These are phyloP conservation scores for Stegostoma tigrinum DNA, from an alignment of 2,113 vertebrate genomes.

Conservation along the genomic window DNA sequence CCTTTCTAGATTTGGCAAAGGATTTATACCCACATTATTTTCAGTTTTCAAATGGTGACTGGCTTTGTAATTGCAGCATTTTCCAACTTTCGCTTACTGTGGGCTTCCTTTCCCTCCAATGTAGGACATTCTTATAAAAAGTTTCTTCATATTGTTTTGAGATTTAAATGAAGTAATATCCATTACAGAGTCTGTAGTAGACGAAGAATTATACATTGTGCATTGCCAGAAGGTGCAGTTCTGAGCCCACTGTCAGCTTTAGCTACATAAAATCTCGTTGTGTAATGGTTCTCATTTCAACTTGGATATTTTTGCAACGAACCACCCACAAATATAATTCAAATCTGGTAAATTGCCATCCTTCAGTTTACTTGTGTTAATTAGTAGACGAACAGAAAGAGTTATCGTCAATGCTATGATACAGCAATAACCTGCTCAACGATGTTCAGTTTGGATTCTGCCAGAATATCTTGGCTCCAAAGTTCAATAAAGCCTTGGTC, in stretches of 20 bases:
- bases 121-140: background rate
- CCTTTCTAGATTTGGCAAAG: background rate
- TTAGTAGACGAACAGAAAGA: background rate
- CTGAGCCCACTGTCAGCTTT: background rate
- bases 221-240: background rate
- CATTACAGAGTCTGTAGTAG: background rate
- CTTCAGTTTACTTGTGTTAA: background rate
- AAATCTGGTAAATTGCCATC: too few species aligned
- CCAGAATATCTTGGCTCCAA: background rate
- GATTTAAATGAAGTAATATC: background rate
- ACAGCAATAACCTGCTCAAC: too few species aligned
- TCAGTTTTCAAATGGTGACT: background rate
- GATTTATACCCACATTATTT: background rate
- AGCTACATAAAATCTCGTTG: background rate
- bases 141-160: background rate
- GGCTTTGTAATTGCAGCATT: background rate
- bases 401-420: background rate
- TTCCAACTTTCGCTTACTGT: background rate
- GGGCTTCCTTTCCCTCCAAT: background rate
- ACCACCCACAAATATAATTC: background rate
- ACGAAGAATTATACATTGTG: background rate
- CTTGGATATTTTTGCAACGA: too few species aligned
- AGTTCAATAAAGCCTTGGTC: background rate
- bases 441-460: background rate
- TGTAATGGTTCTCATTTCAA: too few species aligned